Conservation (phyloP, 2,797 vertebrate species). For the Phylloscopus collybita region DNA sequence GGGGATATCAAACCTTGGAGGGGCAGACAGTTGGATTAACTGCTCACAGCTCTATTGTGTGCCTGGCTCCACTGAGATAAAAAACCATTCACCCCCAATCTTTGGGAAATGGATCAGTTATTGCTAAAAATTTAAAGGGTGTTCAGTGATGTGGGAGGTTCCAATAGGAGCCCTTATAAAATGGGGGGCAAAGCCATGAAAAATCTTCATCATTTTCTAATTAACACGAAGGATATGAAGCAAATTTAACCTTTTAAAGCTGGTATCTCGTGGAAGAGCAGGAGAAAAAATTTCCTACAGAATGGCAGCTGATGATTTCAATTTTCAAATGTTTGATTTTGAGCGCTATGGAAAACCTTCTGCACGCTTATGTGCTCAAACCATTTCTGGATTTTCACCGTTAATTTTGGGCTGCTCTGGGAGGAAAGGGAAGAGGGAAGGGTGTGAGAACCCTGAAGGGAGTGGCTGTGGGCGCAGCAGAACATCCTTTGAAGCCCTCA, state of each 20-base stretch:
- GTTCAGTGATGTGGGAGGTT: not conserved
- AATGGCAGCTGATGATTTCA: fast-evolving
- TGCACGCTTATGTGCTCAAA: not conserved
- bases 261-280: not conserved
- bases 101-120: not conserved
- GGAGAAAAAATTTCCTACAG: not conserved
- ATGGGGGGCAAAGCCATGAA: too few relatives aligned
- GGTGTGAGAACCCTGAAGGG: not conserved
- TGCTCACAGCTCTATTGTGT: not conserved
- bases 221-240: too few relatives aligned
- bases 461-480: not conserved
- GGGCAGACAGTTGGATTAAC: not conserved
- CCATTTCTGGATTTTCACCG: not conserved
- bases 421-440: not conserved
- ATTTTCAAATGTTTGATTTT: not conserved
- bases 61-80: not conserved
- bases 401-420: not conserved
- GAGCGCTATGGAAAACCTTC: not conserved
- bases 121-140: not conserved
- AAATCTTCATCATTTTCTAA: not conserved
- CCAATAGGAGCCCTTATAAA: not conserved
- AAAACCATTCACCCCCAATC: not conserved
- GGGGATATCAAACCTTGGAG: not conserved
- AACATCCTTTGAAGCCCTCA: not conserved
- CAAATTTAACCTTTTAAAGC: not conserved